Percentiles rank a stretch among this genome's conserved stretches.
Conservation (phyloP, 2,888 invertebrate genomes). For the Camponotus fellah region DNA sequence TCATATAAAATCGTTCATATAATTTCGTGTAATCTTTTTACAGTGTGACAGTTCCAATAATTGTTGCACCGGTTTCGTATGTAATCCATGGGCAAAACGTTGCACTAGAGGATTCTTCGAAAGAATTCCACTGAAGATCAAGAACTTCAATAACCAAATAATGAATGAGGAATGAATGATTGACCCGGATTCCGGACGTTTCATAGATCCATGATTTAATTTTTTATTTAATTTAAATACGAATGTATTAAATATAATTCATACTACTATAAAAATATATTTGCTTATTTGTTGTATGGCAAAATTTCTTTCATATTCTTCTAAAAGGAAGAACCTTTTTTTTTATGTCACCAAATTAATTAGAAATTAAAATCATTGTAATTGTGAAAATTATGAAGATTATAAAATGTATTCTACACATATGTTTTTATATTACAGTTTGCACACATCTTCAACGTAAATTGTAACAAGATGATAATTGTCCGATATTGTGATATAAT, state of each 20-base stretch:
- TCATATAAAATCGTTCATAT: background rate
- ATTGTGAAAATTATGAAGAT: background rate
- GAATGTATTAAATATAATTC: background rate
- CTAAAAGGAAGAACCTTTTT: background rate
- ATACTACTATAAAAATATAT: background rate
- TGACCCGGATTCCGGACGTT: background rate
- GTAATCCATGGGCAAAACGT: slow-evolving; percentile 68
- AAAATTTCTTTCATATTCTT: background rate
- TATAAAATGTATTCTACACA: background rate
- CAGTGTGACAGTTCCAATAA: slow-evolving; percentile 65
- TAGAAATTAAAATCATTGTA: background rate
- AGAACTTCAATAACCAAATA: background rate
- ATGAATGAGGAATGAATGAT: background rate
- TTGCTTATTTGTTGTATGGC: background rate
- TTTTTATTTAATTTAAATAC: slow-evolving; percentile 12
- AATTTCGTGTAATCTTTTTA: slow-evolving; percentile 15
- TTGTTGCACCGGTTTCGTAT: slow-evolving; percentile 65
- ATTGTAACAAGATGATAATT: slow-evolving; percentile 2
- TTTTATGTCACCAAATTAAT: background rate
- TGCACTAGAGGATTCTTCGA: slow-evolving; percentile 59
- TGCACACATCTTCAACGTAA: background rate
- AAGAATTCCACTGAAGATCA: background rate
- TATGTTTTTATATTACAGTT: background rate
- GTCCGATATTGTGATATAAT: background rate
- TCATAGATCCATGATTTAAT: slow-evolving; percentile 33